phyloP scores from a whole-genome alignment of 2,888 invertebrate genomes.

The Drosophila koepferae region DNA sequence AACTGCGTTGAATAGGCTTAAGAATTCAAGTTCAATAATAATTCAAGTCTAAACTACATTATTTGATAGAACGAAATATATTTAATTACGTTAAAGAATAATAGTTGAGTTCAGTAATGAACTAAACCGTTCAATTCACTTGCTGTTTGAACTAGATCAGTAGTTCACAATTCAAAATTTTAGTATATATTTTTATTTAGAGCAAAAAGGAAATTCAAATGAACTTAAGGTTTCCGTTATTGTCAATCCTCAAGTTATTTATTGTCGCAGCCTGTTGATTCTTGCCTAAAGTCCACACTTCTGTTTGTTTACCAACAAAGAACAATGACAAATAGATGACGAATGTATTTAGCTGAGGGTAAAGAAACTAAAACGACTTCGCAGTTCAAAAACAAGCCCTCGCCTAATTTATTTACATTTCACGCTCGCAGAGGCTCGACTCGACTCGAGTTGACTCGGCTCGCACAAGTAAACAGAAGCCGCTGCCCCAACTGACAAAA shows the following conservation, averaged over 20 bases:
- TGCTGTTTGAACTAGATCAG: background rate
- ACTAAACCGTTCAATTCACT: too few relatives aligned
- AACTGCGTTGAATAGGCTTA: too few relatives aligned
- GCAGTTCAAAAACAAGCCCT: constrained; percentile 8
- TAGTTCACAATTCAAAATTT: background rate
- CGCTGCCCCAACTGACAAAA: background rate
- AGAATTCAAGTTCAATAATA: background rate
- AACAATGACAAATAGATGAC: background rate
- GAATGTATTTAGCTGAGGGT: constrained; percentile 1
- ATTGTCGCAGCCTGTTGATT: constrained; percentile 6
- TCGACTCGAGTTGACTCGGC: background rate
- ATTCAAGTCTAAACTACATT: background rate
- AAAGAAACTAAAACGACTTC: background rate
- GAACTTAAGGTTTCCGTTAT: background rate
- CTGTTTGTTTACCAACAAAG: background rate
- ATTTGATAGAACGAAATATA: too few relatives aligned
- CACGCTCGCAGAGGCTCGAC: constrained; percentile 36
- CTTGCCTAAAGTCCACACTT: background rate
- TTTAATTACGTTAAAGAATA: too few relatives aligned
- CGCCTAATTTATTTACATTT: constrained; percentile 30
- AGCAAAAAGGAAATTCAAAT: background rate
- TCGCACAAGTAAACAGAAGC: background rate
- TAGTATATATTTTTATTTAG: background rate
- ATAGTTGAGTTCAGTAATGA: too few relatives aligned
- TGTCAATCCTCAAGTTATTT: background rate